These are phyloP conservation scores for Drosophila kohkoa DNA, from an alignment of 1,140 invertebrate genomes.

Conservation along the genomic window DNA sequence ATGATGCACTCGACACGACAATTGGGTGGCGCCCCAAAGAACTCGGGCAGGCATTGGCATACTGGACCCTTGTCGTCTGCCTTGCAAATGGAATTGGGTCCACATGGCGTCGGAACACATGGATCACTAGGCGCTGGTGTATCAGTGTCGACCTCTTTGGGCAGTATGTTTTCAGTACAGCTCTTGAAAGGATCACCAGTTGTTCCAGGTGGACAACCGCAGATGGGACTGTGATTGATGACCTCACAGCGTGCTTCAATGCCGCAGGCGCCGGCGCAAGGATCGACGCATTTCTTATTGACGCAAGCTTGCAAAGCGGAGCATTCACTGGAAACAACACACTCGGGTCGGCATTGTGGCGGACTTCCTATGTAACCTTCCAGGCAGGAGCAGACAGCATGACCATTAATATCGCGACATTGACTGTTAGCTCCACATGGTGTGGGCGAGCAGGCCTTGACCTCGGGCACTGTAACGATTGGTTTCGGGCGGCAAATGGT, in stretches of 20 bases:
- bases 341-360: conserved; percentile 92
- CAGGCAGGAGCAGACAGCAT: conserved; percentile 92
- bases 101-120: conserved; percentile 89
- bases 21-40: conserved; percentile 90
- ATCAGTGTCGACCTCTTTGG: conserved; percentile 62
- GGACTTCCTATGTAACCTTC: conserved; percentile 91
- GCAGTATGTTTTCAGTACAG: conserved; percentile 88
- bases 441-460: conserved; percentile 90
- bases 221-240: conserved; percentile 93
- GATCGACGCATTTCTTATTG: conserved; percentile 94
- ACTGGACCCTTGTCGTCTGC: conserved; percentile 87
- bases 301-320: conserved; percentile 91
- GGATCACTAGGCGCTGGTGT: conserved; percentile 85
- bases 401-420: conserved; percentile 89
- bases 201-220: conserved; percentile 91
- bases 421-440: conserved; percentile 91
- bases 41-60: conserved; percentile 89
- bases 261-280: conserved; percentile 93
- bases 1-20: conserved; percentile 91
- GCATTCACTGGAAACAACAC: conserved; percentile 93
- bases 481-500: conserved; percentile 87
- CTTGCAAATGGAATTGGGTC: conserved; percentile 89
- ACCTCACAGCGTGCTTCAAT: conserved; percentile 93
- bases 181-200: conserved; percentile 94
- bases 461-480: conserved; percentile 85